Evolutionary conservation across 2,113 vertebrate species (phyloP).

Genomic region (Grantiella picta): DNA sequence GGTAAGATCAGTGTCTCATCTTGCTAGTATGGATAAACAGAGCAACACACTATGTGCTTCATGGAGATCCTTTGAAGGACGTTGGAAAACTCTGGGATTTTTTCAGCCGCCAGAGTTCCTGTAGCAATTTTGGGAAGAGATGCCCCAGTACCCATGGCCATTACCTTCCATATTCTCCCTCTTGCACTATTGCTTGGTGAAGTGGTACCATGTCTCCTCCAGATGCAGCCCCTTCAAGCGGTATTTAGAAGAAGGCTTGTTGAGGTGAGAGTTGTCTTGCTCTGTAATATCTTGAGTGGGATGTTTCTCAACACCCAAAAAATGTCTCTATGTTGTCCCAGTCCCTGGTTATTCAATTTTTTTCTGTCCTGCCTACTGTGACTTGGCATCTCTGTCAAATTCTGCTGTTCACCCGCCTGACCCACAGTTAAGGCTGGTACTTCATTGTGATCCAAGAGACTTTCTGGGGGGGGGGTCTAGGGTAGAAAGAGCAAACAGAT

Average conservation of each 20-base stretch:
- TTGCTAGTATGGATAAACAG: not conserved
- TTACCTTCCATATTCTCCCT: not conserved
- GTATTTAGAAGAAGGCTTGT: not conserved
- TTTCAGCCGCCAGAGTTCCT: not conserved
- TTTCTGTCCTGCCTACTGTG: not conserved
- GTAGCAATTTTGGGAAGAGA: not conserved
- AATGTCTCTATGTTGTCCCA: not conserved
- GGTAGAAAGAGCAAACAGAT: not conserved
- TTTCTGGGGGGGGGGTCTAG: not conserved
- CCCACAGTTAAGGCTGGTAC: not conserved
- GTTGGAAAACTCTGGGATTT: not conserved
- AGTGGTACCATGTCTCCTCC: not conserved
- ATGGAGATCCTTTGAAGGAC: not conserved
- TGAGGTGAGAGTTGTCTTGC: not conserved
- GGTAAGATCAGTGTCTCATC: constrained; percentile 10
- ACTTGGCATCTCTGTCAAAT: not conserved
- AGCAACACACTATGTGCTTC: not conserved
- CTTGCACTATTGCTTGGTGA: not conserved
- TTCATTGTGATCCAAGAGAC: not conserved
- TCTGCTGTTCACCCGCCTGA: not conserved
- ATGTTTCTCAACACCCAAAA: not conserved
- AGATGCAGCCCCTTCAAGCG: not conserved
- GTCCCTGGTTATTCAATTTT: not conserved
- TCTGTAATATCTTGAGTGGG: not conserved
- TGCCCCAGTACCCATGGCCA: not conserved